Conservation (phyloP, 1,140 invertebrate genomes). For the Drosophila yakuba region DNA sequence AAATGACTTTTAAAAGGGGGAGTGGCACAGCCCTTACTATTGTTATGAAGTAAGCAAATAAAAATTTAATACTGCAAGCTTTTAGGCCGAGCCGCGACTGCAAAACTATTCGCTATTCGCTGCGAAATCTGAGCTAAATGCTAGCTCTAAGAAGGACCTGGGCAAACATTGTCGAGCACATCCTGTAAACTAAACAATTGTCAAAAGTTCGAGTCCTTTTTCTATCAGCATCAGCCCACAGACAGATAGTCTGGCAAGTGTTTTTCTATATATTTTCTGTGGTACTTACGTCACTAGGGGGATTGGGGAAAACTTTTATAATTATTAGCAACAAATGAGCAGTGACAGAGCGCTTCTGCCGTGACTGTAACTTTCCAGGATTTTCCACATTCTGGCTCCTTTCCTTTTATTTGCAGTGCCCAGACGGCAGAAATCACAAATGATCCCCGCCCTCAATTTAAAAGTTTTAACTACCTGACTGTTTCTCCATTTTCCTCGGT, state of each 20-base stretch:
- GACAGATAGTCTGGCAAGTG: constrained; percentile 41
- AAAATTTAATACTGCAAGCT: constrained; percentile 75
- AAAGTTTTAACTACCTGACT: constrained; percentile 81
- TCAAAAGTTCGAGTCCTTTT: constrained; percentile 45
- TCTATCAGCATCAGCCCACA: constrained; percentile 21
- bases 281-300: constrained; percentile 59
- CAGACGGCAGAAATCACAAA: constrained; percentile 68
- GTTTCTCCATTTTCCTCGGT: constrained; percentile 19
- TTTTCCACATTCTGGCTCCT: constrained; percentile 1
- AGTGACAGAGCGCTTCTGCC: constrained; percentile 77
- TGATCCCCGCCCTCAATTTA: constrained; percentile 76
- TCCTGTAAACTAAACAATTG: constrained; percentile 72
- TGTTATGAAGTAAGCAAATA: constrained; percentile 74
- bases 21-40: constrained; percentile 28
- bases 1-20: constrained; percentile 61
- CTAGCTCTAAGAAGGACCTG: constrained; percentile 55
- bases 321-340: constrained; percentile 83
- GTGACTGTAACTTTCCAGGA: constrained; percentile 55
- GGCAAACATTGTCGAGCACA: constrained; percentile 58
- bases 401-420: constrained; percentile 23
- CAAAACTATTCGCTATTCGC: constrained; percentile 64
- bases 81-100: constrained; percentile 45
- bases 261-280: constrained; percentile 46
- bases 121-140: constrained; percentile 50
- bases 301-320: constrained; percentile 76